A percentile compares a stretch with the other conserved stretches of the same genome.
phyloP scores from a whole-genome alignment of 2,888 invertebrate species.

The Drosophila recens region DNA sequence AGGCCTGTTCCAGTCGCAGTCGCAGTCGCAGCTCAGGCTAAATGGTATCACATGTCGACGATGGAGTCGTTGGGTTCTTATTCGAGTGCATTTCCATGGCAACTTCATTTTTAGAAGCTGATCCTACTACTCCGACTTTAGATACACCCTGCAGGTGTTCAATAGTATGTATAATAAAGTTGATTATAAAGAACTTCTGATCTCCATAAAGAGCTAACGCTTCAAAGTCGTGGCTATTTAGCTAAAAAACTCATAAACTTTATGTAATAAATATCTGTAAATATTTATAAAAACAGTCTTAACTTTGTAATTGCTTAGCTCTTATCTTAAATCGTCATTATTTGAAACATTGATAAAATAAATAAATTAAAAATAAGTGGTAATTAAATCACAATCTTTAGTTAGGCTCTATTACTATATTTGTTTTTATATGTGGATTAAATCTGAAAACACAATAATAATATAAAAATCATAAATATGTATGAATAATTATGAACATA shows the following conservation, averaged over 20 bases:
- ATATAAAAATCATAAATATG: too few relatives aligned
- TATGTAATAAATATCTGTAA: neutral
- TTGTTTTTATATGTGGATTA: too few relatives aligned
- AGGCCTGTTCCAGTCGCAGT: constrained; percentile 28
- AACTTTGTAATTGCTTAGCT: too few relatives aligned
- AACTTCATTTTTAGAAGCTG: constrained; percentile 35
- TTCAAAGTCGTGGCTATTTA: neutral
- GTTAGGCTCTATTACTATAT: too few relatives aligned
- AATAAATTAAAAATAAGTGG: too few relatives aligned
- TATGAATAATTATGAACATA: too few relatives aligned
- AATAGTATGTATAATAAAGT: neutral
- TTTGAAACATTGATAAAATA: too few relatives aligned
- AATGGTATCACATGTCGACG: constrained; percentile 78
- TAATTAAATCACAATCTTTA: too few relatives aligned
- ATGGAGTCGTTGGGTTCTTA: constrained; percentile 50
- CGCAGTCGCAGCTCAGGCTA: constrained; percentile 43
- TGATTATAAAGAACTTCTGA: neutral
- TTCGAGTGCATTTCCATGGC: constrained; percentile 69
- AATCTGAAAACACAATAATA: too few relatives aligned
- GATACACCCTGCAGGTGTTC: constrained; percentile 2
- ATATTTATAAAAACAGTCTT: neutral
- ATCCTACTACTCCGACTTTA: neutral
- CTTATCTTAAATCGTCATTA: too few relatives aligned
- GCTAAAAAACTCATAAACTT: neutral
- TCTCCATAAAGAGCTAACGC: neutral